Base-by-base conservation (phyloP, 1,140 invertebrate species). In the Lepidostoma basale region DNA sequence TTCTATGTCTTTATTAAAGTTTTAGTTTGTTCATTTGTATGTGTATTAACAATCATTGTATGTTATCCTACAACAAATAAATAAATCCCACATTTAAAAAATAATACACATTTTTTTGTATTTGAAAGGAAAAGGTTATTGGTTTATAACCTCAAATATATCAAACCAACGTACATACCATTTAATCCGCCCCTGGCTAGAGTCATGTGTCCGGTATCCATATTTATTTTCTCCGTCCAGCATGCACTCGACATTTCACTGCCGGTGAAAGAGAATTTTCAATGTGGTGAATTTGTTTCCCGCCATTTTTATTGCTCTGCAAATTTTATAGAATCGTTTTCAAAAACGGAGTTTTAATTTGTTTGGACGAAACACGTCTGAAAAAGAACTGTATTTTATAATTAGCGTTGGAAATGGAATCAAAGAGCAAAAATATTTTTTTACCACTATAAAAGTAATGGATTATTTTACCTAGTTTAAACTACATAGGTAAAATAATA, bases 161-260 rank as follows among this genome's bases (percentile, higher is more conserved):
- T n/a, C n/a, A n/a, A n/a, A n/a, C n/a, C n/a, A n/a, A n/a, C n/a
- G n/a, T n/a, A n/a, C n/a, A n/a, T n/a, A n/a, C n/a, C n/a, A n/a
- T n/a, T n/a, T n/a, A n/a, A n/a, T n/a, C 8, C 59, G 40, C 20
- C 59, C 22, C 20, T 45, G 44, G 14, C 26, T 18, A 9, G n/a
- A 3, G 22, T 40, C 26, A 18, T 28, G 20, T 23, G 45, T 49
- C 45, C 45, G 20, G 56, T 23, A 22, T 49, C 22, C 45, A 25
- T 25, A 49, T 49, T 49, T 49, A 49, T 23, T 49, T 49, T 10
- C 45, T 49, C 22, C 45, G 9, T 49, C 45, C 45, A 12, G 25
- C 45, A 49, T 49, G 45, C 45, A 49, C 45, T 49, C 45, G 22
- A 49, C 45, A 49, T 49, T 49, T 49, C 45, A 49, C 45, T 23